Evolutionary conservation across 2,888 invertebrate species (phyloP), one percentile per base, ranked within the genome.

Genomic region (Melinaea marsaeus): DNA sequence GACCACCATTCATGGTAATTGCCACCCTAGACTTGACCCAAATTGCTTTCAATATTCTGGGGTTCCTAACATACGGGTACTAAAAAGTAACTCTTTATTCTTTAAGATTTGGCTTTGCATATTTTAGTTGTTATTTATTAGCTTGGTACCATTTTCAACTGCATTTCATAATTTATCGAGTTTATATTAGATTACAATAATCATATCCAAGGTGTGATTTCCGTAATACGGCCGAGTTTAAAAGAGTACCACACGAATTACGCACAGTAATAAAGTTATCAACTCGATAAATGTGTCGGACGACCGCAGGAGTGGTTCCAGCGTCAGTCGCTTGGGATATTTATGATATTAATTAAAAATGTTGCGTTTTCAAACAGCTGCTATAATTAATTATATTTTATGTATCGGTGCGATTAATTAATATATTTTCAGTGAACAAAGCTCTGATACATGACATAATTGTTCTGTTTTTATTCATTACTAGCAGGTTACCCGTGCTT

Each of bases 241-340:
- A 55, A 59, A 65, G 60, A 54, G 60, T 51, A 37, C 51, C 48
- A 51, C 58, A 62, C 65, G 60, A 65, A 65, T 65, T 61, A 65
- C 58, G 62, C 60, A 62, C 67, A 62, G 58, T 65, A 67, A 67
- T 67, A 62, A 65, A 56, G 58, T 60, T 57, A 58, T 65, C 35
- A 60, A 22, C 54, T 55, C 60, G 58, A 64, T 67, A 60, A 51
- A 60, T 64, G 58, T 55, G 55, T 58, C 46, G 64, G 62, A 48
- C 46, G 22, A 67, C 66, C 66, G 60, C 64, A 60, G 58, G 37
- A 57, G 60, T 58, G 57, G 55, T 55, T 55, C 13, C 55, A 57
- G 56, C 46, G 32, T 54, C 55, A 55, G 55, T 32, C 59, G 35
- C 55, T 64, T 62, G 60, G 61, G 59, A 51, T 56, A 59, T 45